A percentile compares a stretch with the other conserved stretches of the same genome.
phyloP scores from a whole-genome alignment of 1,140 invertebrate genomes.

The Oryctes rhinoceros region DNA sequence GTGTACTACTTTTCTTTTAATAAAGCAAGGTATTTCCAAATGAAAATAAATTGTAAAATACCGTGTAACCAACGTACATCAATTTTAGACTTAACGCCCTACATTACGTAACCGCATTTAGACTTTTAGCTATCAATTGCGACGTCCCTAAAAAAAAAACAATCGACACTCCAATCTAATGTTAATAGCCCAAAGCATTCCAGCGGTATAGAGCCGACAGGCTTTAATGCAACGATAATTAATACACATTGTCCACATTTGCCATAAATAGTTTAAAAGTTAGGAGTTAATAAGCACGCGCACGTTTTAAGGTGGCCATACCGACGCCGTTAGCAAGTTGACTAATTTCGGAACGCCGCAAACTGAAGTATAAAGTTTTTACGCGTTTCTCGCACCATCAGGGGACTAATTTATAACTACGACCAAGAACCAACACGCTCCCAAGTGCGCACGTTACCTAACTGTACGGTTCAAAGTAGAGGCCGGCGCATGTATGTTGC shows the following conservation, averaged over 20 bases:
- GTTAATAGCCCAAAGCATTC: neutral
- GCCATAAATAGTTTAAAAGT: conserved; percentile 22
- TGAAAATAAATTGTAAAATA: no score
- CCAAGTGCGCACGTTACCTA: neutral
- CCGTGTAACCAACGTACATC: no score
- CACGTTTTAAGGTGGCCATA: neutral
- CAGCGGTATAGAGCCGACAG: neutral
- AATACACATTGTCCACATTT: conserved; percentile 15
- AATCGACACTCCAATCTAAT: neutral
- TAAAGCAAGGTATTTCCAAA: no score
- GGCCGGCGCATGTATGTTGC: no score
- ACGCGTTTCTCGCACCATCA: conserved; percentile 12
- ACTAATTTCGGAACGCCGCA: neutral
- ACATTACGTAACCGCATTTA: neutral
- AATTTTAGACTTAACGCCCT: neutral
- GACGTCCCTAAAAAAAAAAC: neutral
- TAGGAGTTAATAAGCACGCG: neutral
- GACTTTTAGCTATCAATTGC: conserved; percentile 8
- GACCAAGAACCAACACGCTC: neutral
- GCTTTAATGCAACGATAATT: conserved; percentile 11
- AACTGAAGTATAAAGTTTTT: neutral
- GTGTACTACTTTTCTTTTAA: no score
- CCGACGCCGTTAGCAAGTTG: neutral
- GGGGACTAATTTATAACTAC: conserved; percentile 6
- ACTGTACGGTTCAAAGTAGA: no score